These are phyloP conservation scores for Chaenogobius annularis DNA, from an alignment of 2,113 vertebrate genomes.

Conservation along the genomic window DNA sequence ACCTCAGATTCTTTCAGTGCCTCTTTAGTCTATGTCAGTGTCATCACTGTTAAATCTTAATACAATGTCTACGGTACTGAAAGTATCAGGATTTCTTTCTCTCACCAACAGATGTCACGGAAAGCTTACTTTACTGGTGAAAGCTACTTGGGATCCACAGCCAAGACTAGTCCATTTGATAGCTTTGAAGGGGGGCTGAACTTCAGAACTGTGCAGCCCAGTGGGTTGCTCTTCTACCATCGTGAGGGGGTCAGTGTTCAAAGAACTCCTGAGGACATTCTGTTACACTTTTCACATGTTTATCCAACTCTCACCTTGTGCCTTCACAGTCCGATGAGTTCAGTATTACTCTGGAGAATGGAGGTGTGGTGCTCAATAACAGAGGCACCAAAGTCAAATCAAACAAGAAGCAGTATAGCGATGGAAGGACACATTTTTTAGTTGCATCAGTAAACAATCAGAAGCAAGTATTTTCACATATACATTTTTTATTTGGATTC, in stretches of 20 bases:
- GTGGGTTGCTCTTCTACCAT: slow-evolving; percentile 87
- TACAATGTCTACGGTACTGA: neutral
- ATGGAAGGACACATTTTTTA: slow-evolving; percentile 88
- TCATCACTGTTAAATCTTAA: too few species aligned
- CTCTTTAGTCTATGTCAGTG: too few species aligned
- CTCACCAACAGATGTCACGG: slow-evolving; percentile 84
- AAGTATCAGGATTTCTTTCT: slow-evolving; percentile 8
- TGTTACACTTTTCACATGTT: neutral
- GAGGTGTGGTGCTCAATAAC: slow-evolving; percentile 85
- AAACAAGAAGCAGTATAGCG: slow-evolving; percentile 83
- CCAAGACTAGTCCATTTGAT: slow-evolving; percentile 84
- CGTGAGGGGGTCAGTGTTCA: slow-evolving; percentile 79
- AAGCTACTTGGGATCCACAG: slow-evolving; percentile 88
- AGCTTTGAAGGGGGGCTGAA: slow-evolving; percentile 92
- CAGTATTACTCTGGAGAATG: slow-evolving; percentile 89
- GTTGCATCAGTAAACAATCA: slow-evolving; percentile 82
- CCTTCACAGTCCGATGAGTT: slow-evolving; percentile 83
- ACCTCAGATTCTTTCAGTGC: neutral
- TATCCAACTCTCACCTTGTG: slow-evolving; percentile 1
- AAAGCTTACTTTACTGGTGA: slow-evolving; percentile 91
- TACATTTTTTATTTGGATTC: slow-evolving; percentile 1
- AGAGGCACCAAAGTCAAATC: slow-evolving; percentile 85
- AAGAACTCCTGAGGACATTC: neutral
- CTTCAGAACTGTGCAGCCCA: slow-evolving; percentile 88
- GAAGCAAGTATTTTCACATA: slow-evolving; percentile 77